Evolutionary conservation across 2,113 vertebrate genomes (phyloP).

Genomic region (Blennius ocellaris): DNA sequence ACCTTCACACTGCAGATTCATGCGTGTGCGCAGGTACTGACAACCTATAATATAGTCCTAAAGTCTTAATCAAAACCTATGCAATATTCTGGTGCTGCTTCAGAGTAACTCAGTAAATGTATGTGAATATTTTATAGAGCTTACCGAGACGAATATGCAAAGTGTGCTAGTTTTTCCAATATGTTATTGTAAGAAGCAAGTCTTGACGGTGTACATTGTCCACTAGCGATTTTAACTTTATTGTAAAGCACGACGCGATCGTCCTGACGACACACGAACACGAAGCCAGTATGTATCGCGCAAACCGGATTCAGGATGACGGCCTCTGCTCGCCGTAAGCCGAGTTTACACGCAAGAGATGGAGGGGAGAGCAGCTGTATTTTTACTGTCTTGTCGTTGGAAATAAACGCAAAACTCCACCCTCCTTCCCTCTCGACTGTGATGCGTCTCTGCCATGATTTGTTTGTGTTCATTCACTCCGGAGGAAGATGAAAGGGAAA

Average conservation of each 20-base stretch:
- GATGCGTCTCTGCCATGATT: slow-evolving; percentile 48
- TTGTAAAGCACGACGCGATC: slow-evolving; percentile 48
- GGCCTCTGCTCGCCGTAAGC: slow-evolving; percentile 48
- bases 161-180: slow-evolving; percentile 65
- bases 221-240: slow-evolving; percentile 56
- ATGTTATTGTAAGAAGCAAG: slow-evolving; percentile 62
- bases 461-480: slow-evolving; percentile 32
- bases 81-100: slow-evolving; percentile 79
- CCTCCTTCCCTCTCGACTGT: slow-evolving; percentile 22
- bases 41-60: slow-evolving; percentile 53
- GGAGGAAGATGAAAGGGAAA: slow-evolving; percentile 28
- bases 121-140: slow-evolving; percentile 74
- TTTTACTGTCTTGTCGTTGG: slow-evolving; percentile 72
- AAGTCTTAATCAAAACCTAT: slow-evolving; percentile 51
- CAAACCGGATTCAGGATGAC: slow-evolving; percentile 53
- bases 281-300: slow-evolving; percentile 49
- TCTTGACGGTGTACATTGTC: slow-evolving; percentile 59
- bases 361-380: slow-evolving; percentile 72
- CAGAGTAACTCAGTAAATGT: slow-evolving; percentile 66
- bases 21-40: slow-evolving; percentile 66
- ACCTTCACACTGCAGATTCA: slow-evolving; percentile 63
- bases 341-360: slow-evolving; percentile 43
- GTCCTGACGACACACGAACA: slow-evolving; percentile 23
- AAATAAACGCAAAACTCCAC: slow-evolving; percentile 74
- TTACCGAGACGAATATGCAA: slow-evolving; percentile 72